Evolutionary conservation across 2,888 invertebrate species (phyloP).

Genomic region (Napeogenes sylphis): DNA sequence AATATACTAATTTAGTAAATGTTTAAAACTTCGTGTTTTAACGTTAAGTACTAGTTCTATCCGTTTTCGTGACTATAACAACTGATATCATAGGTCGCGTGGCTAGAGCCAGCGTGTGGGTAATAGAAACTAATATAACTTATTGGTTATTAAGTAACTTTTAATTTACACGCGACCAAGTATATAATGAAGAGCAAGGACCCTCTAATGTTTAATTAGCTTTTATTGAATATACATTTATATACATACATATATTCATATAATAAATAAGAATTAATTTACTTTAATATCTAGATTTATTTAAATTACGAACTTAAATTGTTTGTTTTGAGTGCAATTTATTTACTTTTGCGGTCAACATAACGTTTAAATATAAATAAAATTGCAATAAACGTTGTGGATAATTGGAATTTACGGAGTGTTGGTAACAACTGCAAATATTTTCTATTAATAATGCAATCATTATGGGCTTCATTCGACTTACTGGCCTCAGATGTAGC

Average conservation of each 20-base stretch:
- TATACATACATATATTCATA: too few species aligned
- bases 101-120: conserved; percentile 19
- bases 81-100: conserved; percentile 20
- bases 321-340: background rate
- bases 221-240: too few species aligned
- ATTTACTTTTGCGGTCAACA: background rate
- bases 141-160: conserved; percentile 8
- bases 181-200: conserved; percentile 6
- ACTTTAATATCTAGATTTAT: background rate
- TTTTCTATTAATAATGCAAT: too few species aligned
- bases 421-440: too few species aligned
- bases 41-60: conserved; percentile 11
- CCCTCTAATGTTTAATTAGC: too few species aligned
- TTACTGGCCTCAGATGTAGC: too few species aligned
- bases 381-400: background rate
- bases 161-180: conserved; percentile 1
- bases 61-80: conserved; percentile 22
- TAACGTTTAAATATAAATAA: background rate
- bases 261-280: background rate
- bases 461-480: too few species aligned
- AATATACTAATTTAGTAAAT: background rate
- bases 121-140: conserved; percentile 17
- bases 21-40: conserved; percentile 5
- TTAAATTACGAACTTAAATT: background rate
- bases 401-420: too few species aligned